Base-by-base conservation (phyloP, 30 jellyfish, hydroid and myxozoan genomes). In the Turritopsis rubra region DNA sequence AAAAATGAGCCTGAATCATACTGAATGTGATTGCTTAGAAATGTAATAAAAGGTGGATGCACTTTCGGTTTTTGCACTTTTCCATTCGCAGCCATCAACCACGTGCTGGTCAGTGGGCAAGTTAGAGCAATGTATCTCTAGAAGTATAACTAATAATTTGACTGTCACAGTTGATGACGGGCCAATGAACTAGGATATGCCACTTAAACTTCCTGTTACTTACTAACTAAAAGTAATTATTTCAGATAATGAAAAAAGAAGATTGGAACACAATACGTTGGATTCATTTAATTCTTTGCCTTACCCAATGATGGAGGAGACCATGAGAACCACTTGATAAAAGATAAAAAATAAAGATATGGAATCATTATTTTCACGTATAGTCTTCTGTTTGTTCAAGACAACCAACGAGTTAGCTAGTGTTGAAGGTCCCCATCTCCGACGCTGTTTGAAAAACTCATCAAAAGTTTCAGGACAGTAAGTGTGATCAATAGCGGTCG, bases 401-500 rank as follows among this genome's bases (percentile, higher is more conserved):
- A 92, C 83, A 52, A 87, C 81, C 9, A 83, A 88, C 52, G 94
- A 95, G 54, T 92, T 92, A 21, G 98, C 98, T 24, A 92, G 80
- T 53, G 98, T 87, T 31, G 98, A 92, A 24, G 98, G 98, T 1
- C 95, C 95, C 98, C 98, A 92, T 87, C 98, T 75, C 21, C 98
- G 81, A 0, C 98, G 82, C 82, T 92, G 98, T 79, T 92, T 92
- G 77, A 87, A 92, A 77, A 92, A 92, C 53, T 92, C 98, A 71
- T 92, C 96, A 68, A 92, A 92, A 66, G 87, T 88, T 52, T 92
- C 98, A 8, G 98, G 98, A 74, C 98, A 92, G 79, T 92, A 92
- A 16, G 98, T 92, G 71, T 92, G 76, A 80, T 92, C 86, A 84
- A 85, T 96, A 66, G 98, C 96, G 26, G 96, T 89, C 7, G 98